Evolutionary conservation across 2,797 vertebrate species (phyloP).

Genomic region (Staurois parvus): DNA sequence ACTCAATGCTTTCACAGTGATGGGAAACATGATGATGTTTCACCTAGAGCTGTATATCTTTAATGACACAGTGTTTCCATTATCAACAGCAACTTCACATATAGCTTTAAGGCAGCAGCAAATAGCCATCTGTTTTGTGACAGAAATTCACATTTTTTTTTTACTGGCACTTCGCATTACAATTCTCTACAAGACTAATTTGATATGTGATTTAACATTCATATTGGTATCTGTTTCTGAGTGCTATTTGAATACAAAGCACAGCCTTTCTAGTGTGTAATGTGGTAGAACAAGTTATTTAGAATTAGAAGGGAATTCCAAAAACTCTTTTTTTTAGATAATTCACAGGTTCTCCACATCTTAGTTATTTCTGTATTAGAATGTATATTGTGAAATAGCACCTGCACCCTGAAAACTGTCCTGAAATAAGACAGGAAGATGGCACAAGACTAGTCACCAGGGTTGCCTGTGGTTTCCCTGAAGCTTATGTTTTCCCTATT

Average conservation of each 20-base stretch:
- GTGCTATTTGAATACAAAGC: slow-evolving; percentile 9
- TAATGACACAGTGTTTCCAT: slow-evolving; percentile 25
- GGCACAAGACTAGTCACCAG: too few relatives aligned
- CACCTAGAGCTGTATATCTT: slow-evolving; percentile 61
- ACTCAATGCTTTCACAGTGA: slow-evolving; percentile 53
- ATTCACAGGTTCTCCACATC: background rate
- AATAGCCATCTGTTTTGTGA: slow-evolving; percentile 51
- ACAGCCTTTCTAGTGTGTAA: background rate
- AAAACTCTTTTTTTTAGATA: background rate
- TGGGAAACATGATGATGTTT: slow-evolving; percentile 59
- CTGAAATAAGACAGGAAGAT: too few relatives aligned
- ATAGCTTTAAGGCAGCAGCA: slow-evolving; percentile 56
- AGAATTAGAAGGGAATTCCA: background rate
- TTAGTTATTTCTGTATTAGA: background rate
- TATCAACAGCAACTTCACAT: slow-evolving; percentile 51
- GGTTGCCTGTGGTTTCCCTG: too few relatives aligned
- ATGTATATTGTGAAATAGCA: too few relatives aligned
- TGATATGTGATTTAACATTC: slow-evolving; percentile 55
- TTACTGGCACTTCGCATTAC: slow-evolving; percentile 27
- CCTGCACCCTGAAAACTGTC: too few relatives aligned
- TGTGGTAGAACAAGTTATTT: slow-evolving; percentile 8
- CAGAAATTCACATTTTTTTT: slow-evolving; percentile 43
- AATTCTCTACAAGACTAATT: slow-evolving; percentile 43
- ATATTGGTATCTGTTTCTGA: background rate
- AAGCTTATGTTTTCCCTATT: too few relatives aligned